Conservation (phyloP, 2,113 vertebrate species). For the Megaceryle maxima region DNA sequence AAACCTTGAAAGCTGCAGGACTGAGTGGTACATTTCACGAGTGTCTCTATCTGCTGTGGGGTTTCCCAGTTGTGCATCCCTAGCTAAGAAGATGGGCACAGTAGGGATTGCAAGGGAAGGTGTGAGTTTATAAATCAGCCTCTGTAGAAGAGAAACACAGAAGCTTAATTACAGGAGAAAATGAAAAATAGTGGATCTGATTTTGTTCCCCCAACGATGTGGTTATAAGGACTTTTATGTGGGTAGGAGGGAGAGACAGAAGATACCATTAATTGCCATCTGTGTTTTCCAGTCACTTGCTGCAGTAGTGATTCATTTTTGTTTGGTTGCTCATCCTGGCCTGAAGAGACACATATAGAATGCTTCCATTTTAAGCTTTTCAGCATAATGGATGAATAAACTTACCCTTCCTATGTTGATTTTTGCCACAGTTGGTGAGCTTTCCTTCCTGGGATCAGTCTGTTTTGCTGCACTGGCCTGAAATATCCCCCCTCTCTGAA, state of each 20-base stretch:
- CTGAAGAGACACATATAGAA: background rate
- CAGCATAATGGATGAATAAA: background rate
- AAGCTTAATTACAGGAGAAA: background rate
- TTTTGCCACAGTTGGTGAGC: background rate
- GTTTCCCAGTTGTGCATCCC: background rate
- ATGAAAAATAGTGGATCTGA: background rate
- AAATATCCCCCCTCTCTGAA: background rate
- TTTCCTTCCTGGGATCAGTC: background rate
- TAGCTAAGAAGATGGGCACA: background rate
- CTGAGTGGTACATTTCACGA: background rate
- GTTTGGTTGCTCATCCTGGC: background rate
- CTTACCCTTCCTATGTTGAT: background rate
- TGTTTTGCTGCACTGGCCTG: background rate
- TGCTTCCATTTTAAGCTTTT: constrained; percentile 19
- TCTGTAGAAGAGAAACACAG: background rate
- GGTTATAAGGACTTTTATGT: background rate
- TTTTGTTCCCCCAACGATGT: background rate
- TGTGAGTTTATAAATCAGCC: background rate
- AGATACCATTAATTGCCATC: background rate
- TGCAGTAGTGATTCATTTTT: background rate
- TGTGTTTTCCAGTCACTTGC: constrained; percentile 3
- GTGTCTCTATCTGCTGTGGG: background rate
- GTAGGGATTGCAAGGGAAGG: background rate
- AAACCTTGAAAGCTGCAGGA: background rate
- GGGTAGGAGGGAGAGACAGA: background rate